Evolutionary conservation across 2,888 invertebrate genomes (phyloP).

Genomic region (Dione vanillae): DNA sequence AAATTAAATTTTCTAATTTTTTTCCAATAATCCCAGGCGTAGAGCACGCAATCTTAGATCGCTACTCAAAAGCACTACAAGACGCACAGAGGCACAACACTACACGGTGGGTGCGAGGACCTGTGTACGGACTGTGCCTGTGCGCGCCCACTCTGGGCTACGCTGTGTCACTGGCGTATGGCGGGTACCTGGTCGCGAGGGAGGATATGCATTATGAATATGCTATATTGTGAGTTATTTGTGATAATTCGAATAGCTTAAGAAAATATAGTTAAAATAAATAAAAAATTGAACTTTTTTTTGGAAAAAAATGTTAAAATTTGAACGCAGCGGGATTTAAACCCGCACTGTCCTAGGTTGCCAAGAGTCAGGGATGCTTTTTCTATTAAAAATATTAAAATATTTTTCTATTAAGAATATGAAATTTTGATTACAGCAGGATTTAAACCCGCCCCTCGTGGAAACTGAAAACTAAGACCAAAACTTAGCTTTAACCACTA

Average conservation of each 20-base stretch:
- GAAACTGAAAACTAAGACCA: too few species aligned
- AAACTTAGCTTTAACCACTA: too few species aligned
- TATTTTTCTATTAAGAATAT: too few species aligned
- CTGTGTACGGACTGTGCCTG: slow-evolving; percentile 88
- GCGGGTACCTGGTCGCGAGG: slow-evolving; percentile 87
- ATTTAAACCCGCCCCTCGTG: too few species aligned
- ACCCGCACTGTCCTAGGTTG: too few species aligned
- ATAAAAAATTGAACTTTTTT: too few species aligned
- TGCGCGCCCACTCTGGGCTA: slow-evolving; percentile 89
- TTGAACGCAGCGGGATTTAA: too few species aligned
- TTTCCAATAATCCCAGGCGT: slow-evolving; percentile 57
- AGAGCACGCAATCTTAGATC: slow-evolving; percentile 79
- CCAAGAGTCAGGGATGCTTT: too few species aligned
- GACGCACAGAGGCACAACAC: slow-evolving; percentile 67
- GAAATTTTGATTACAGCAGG: too few species aligned
- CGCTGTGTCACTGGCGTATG: slow-evolving; percentile 88
- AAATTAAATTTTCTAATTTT: background rate
- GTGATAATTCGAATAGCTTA: too few species aligned
- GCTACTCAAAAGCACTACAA: slow-evolving; percentile 76
- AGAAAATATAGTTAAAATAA: slow-evolving; percentile 43
- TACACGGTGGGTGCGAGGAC: slow-evolving; percentile 83
- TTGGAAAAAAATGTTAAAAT: too few species aligned
- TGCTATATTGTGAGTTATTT: slow-evolving; percentile 89
- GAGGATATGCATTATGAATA: slow-evolving; percentile 85
- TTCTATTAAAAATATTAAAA: too few species aligned